Conservation (phyloP, 2,888 invertebrate genomes). For the Brachyptera risi region DNA sequence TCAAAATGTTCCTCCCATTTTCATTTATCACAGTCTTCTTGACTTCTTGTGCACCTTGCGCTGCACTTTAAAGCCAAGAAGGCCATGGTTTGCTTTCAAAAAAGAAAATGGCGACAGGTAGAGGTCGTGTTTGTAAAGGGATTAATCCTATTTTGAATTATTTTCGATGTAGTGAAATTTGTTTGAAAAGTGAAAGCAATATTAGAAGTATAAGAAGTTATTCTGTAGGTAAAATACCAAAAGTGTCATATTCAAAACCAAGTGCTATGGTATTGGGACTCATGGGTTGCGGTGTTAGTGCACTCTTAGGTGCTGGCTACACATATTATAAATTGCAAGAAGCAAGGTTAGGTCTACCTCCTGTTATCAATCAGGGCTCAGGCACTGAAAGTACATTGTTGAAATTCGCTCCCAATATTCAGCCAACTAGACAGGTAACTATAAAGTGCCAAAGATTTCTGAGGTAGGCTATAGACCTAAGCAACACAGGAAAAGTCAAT, state of each 20-base stretch:
- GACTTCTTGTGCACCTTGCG: too few species aligned
- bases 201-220: conserved; percentile 34
- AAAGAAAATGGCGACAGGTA: too few species aligned
- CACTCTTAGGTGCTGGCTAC: conserved; percentile 49
- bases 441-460: neutral
- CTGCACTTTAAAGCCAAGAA: too few species aligned
- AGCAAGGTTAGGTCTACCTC: conserved; percentile 42
- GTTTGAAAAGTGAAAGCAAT: neutral
- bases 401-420: conserved; percentile 39
- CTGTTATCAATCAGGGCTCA: conserved; percentile 47
- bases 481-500: too few species aligned
- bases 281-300: conserved; percentile 45
- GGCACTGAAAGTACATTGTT: conserved; percentile 42
- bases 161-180: neutral
- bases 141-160: conserved; percentile 8
- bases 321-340: conserved; percentile 46
- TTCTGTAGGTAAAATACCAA: conserved; percentile 34
- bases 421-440: conserved; percentile 49
- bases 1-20: too few species aligned
- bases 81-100: too few species aligned
- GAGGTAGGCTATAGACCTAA: neutral
- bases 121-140: too few species aligned
- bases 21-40: too few species aligned
- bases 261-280: conserved; percentile 42
- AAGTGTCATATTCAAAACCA: neutral